Evolutionary conservation across 2,113 vertebrate species (phyloP), one percentile per base, ranked within the genome.

Genomic region (Heterochromis multidens): DNA sequence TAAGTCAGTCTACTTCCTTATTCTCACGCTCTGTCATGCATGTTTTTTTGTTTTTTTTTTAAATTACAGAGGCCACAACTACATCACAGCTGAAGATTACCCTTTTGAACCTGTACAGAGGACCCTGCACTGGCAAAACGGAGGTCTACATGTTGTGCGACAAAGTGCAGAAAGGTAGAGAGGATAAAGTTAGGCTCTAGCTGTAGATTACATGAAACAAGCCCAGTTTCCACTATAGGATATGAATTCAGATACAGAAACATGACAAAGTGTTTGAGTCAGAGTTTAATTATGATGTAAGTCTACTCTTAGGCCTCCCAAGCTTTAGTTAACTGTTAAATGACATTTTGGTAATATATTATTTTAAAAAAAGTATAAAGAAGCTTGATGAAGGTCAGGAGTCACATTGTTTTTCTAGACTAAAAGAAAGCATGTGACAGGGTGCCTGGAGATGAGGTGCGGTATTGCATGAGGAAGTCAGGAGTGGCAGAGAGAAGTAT

Each of bases 101-200:
- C 90, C 93, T 96, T 21, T 95, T 99, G 92, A 99, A 99, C 90
- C 94, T 96, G 81, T 94, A 96, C 83, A 94, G 92, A 0, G 98
- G 98, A 1, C 91, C 96, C 0, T 98, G 97, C 83, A 94, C 91
- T 0, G 98, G 98, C 0, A 97, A 97, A 1, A 97, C 98, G 0
- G 98, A 99, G 92, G 93, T 99, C 49, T 99, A 97, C 90, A 95
- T 99, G 92, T 91, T 99, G 4, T 99, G 98, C 1, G 98, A 99
- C 96, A 99, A 99, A 94, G 98, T 99, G 70, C 98, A 99, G 91
- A 99, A 99, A 98, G 98, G 98, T 98, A 89, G n/a, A 93, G 23
- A 96, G 96, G 89, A 89, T 49, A 9, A 46, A 27, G 14, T 67
- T 70, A 19, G 23, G 40, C 27, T 49, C 5, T 0, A 72, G 3